A percentile compares a stretch with the other conserved stretches of the same genome.
phyloP scores from a whole-genome alignment of 2,888 invertebrate species.

The Cerastis rubricosa region DNA sequence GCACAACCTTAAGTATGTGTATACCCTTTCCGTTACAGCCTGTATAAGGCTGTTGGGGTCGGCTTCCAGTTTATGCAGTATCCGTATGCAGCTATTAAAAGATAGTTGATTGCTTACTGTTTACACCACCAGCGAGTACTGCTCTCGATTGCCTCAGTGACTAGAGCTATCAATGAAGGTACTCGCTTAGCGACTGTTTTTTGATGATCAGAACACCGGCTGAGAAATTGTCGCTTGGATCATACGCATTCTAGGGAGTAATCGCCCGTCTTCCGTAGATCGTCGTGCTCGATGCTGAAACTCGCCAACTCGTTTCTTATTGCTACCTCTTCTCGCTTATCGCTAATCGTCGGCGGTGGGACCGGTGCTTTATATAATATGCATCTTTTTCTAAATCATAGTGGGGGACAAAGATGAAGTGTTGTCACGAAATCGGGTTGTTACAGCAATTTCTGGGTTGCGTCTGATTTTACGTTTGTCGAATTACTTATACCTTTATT shows the following conservation, averaged over 20 bases:
- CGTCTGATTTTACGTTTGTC: conserved; percentile 15
- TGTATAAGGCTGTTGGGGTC: too few relatives aligned
- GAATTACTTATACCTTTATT: conserved; percentile 27
- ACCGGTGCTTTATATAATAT: conserved; percentile 5
- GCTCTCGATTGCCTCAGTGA: not conserved
- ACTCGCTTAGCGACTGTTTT: not conserved
- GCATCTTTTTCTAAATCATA: conserved; percentile 68
- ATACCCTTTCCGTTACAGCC: too few relatives aligned
- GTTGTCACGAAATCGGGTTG: conserved; percentile 55
- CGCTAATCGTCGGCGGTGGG: not conserved
- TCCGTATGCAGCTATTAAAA: not conserved
- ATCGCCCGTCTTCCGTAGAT: not conserved
- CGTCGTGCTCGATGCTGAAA: not conserved
- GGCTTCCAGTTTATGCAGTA: not conserved
- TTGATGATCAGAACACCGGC: not conserved
- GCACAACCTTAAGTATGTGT: too few relatives aligned
- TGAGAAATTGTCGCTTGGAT: not conserved
- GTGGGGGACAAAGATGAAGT: conserved; percentile 71
- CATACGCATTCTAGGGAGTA: not conserved
- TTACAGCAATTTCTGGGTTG: conserved; percentile 45
- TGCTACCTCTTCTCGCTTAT: not conserved
- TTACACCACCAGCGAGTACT: not conserved
- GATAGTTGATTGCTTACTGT: not conserved
- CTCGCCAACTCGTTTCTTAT: not conserved
- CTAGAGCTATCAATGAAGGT: not conserved